Percentiles rank a stretch among this genome's conserved stretches.
Evolutionary conservation across 1,140 invertebrate species (phyloP).

Genomic region (Lethocerus indicus): DNA sequence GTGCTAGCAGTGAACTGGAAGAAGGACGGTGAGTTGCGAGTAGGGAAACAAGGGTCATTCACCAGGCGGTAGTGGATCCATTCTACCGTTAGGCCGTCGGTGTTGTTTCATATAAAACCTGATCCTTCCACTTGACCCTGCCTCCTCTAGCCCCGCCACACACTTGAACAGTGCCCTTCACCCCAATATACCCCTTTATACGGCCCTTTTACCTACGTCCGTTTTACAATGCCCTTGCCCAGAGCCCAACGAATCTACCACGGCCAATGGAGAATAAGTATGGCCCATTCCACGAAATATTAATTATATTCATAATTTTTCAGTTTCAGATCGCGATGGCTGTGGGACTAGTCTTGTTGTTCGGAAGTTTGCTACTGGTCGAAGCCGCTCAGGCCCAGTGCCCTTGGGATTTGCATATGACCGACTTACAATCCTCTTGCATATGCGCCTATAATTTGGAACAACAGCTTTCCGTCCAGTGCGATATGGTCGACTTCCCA

Average conservation of each 20-base stretch:
- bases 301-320: not conserved
- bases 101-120: too few relatives aligned
- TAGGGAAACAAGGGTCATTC: too few relatives aligned
- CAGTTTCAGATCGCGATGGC: constrained; percentile 8
- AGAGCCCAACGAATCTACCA: not conserved
- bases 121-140: too few relatives aligned
- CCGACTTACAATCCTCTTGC: constrained; percentile 66
- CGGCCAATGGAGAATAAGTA: not conserved
- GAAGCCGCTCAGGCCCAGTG: constrained; percentile 39
- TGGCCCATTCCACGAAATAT: not conserved
- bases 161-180: too few relatives aligned
- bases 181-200: too few relatives aligned
- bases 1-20: too few relatives aligned
- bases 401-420: constrained; percentile 56
- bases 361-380: not conserved
- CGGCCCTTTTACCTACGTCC: too few relatives aligned
- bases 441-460: constrained; percentile 72
- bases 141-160: too few relatives aligned
- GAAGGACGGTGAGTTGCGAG: too few relatives aligned
- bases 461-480: constrained; percentile 70
- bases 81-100: too few relatives aligned
- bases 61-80: too few relatives aligned
- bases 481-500: constrained; percentile 69
- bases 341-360: constrained; percentile 1
- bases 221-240: too few relatives aligned